Evolutionary conservation across 1,140 invertebrate genomes (phyloP), one percentile per base, ranked within the genome.

Genomic region (Anastrepha ludens): DNA sequence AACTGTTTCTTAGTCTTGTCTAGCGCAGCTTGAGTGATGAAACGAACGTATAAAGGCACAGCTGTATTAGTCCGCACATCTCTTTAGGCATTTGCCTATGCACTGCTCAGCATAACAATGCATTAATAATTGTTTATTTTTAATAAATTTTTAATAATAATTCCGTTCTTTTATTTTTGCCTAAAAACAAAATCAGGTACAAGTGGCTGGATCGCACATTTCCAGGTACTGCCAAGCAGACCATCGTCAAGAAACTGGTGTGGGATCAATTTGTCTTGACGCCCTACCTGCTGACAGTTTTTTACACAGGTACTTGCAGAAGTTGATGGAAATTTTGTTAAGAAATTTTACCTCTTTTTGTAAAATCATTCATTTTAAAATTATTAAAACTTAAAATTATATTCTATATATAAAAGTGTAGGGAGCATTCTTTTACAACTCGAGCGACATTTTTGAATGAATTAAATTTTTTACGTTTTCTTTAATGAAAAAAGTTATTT

Each of bases 191-290:
- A 87, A 67, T 39, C 90, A 97, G 97, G 96, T 98, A 98, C 91
- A 96, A 95, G 93, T 97, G 95, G 94, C 90, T 98, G 86, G 97
- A 98, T 91, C 93, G 93, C 64, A 94, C 94, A 86, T 96, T 96
- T 90, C 94, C 94, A 1, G 97, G 97, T 3, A 96, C 94, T 1
- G 91, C 95, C 0, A 92, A 94, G 11, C 95, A 94, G 89, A 95
- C 95, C 0, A 95, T 97, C 4, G 89, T 95, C 0, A 95, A 95
- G 88, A 98, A 98, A 94, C 93, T 97, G 20, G 89, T 96, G 0
- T 90, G 95, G n/a, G 97, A 98, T 91, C 97, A 97, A 93, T 96
- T 97, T 90, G 87, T 97, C 3, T 94, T 97, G 89, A 97, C 97
- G 3, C 96, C 97, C 1, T 94, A 94, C 11, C 92, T 97, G 47